Evolutionary conservation across 2,888 invertebrate genomes (phyloP), one percentile per base, ranked within the genome.

Genomic region (Eilema depressum): DNA sequence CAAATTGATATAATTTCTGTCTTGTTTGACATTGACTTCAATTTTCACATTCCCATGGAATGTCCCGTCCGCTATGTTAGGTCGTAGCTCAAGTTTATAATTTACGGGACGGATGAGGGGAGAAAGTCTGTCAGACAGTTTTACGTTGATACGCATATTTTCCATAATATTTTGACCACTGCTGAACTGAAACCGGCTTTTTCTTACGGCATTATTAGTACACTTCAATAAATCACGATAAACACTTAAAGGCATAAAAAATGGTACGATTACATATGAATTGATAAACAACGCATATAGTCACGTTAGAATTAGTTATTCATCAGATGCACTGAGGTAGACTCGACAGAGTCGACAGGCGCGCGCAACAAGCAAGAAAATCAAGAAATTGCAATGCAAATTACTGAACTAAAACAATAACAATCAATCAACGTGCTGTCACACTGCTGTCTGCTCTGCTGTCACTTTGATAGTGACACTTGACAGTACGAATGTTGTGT

Each of bases 1-100:
- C 14, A 97, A 87, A 63, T 95, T 90, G n/a, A 96, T 81, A 69
- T 88, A 89, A 30, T 90, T 87, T n/a, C 91, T 92, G 12, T 88
- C 84, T 77, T 93, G 85, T 28, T 89, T 85, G 4, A 96, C 85
- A 63, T 88, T 81, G 7, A 96, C 79, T 20, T 89, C 80, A 41
- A 95, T 95, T 78, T 86, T 86, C 11, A 94, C 94, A 37, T 76
- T 86, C 17, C 95, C 94, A 68, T 85, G 73, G 78, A 95, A 95
- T 28, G 81, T 70, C 0, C 93, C 94, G 11, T 82, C 76, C 30
- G 85, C 81, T 53, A 93, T 71, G 76, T 93, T 79, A 1, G 95
- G 95, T 10, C 85, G 83, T 64, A 95, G 79, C 25, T 85, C 77
- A 17, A 95, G 83, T 41, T 89, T 89, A 73, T 95, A 95, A 74